Evolutionary conservation across 2,888 invertebrate genomes (phyloP).

Genomic region (Apodemia duryi): DNA sequence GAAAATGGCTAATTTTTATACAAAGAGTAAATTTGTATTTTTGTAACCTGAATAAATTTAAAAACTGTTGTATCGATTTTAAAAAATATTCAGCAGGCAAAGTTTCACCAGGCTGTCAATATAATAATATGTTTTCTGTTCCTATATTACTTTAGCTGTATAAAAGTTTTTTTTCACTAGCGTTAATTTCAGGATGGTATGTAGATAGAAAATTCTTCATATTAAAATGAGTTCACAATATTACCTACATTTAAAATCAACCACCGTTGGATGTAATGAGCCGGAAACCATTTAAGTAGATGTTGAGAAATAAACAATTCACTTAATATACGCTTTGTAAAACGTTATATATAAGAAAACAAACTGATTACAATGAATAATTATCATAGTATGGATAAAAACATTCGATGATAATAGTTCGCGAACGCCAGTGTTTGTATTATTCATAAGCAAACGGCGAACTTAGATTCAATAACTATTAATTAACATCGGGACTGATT

Average conservation of each 20-base stretch:
- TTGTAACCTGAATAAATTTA: too few relatives aligned
- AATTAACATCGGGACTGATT: neutral
- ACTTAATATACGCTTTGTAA: constrained; percentile 58
- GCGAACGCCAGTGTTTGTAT: constrained; percentile 49
- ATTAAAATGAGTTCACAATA: constrained; percentile 22
- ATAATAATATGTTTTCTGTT: too few relatives aligned
- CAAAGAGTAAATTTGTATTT: too few relatives aligned
- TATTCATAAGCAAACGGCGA: constrained; percentile 69
- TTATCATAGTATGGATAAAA: constrained; percentile 63
- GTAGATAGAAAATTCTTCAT: too few relatives aligned
- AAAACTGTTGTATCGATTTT: too few relatives aligned
- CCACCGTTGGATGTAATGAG: constrained; percentile 48
- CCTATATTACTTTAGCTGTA: too few relatives aligned
- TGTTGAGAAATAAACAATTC: constrained; percentile 50
- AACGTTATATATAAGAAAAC: constrained; percentile 64
- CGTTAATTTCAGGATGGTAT: too few relatives aligned
- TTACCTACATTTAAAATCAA: constrained; percentile 28
- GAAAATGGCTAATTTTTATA: too few relatives aligned
- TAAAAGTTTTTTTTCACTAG: too few relatives aligned
- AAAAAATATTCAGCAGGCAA: too few relatives aligned
- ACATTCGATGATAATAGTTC: constrained; percentile 57
- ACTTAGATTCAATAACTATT: constrained; percentile 4
- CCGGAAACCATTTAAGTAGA: constrained; percentile 53
- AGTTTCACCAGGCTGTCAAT: too few relatives aligned
- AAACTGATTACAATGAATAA: constrained; percentile 70